Evolutionary conservation across 2,113 vertebrate species (phyloP), one percentile per base, ranked within the genome.

Genomic region (Atlantisia rogersi): DNA sequence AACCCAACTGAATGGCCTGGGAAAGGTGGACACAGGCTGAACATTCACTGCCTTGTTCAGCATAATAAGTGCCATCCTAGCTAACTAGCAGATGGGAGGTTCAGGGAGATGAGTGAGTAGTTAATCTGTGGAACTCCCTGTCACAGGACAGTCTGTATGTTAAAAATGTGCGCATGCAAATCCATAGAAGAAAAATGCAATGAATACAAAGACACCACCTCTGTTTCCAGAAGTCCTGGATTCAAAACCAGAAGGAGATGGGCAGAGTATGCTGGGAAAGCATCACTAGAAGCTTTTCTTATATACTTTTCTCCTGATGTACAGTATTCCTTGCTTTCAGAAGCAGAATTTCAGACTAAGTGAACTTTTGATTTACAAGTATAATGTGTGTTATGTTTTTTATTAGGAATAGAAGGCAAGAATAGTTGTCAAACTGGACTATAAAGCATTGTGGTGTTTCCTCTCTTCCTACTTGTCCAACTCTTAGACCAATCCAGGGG

Each of bases 371-470:
- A 86, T 91, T 88, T 82, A 76, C 31, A 59, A 91, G 11, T 82
- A 64, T 75, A 88, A 88, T 39, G 11, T 9, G 39, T 71, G 31
- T 75, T 75, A 82, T 29, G 65, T 40, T 84, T 96, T 88, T 94
- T 90, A 88, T 94, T 94, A 86, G 59, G 71, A 90, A 67, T 26
- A 80, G 69, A 86, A 74, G 24, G 74, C 74, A 91, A 85, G 52
- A 94, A 62, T 62, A 55, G 78, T 19, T 89, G 92, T 89, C 74
- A 84, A 84, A 78, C 65, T 62, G n/a, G 71, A 79, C 86, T 94
- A 79, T 69, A 78, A 87, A 92, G 78, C 44, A 15, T 75, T 90
- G 60, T 69, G 87, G 59, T 90, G 65, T 78, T 91, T 93, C 48
- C 16, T 78, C 24, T 90, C 76, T 48, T 82, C 31, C 75, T 82